A percentile compares a stretch with the other conserved stretches of the same genome.
phyloP scores from a whole-genome alignment of 2,888 invertebrate species.

The Eristalinus sepulchralis region DNA sequence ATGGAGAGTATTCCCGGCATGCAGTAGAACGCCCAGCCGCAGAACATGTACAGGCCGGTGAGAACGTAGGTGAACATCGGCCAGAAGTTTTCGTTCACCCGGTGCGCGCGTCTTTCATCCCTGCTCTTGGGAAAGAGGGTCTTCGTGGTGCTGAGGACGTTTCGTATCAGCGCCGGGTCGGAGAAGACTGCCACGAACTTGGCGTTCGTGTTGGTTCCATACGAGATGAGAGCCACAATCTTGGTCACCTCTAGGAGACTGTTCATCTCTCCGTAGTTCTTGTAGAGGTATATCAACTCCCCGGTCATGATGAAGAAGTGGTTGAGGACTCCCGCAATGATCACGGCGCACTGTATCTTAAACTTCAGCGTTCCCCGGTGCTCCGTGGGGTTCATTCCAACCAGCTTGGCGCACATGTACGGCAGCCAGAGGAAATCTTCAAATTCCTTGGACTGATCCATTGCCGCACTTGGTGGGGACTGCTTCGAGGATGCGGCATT shows the following conservation, averaged over 20 bases:
- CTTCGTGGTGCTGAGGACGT: constrained; percentile 30
- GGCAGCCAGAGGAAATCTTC: constrained; percentile 49
- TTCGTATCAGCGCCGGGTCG: background rate
- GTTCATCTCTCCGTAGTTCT: constrained; percentile 74
- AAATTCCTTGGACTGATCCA: constrained; percentile 43
- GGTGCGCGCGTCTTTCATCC: constrained; percentile 29
- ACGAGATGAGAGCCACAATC: constrained; percentile 46
- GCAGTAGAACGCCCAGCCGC: constrained; percentile 36
- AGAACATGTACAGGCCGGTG: constrained; percentile 1
- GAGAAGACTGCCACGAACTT: constrained; percentile 45
- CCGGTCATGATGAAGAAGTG: constrained; percentile 49
- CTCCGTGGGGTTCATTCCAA: constrained; percentile 28
- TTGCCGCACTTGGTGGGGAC: background rate
- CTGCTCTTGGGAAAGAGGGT: constrained; percentile 45
- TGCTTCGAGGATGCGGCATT: background rate
- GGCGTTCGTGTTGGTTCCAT: constrained; percentile 52
- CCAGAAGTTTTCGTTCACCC: constrained; percentile 54
- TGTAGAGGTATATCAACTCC: constrained; percentile 67
- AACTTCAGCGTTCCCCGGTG: constrained; percentile 36
- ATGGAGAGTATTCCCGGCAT: constrained; percentile 43
- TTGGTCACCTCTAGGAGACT: constrained; percentile 76
- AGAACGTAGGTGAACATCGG: constrained; percentile 29
- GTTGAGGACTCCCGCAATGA: constrained; percentile 13
- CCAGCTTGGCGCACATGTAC: constrained; percentile 31
- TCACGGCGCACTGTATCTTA: constrained; percentile 13